These are phyloP conservation scores for Micrasema minimum DNA, from an alignment of 1,140 invertebrate species.

Conservation along the genomic window DNA sequence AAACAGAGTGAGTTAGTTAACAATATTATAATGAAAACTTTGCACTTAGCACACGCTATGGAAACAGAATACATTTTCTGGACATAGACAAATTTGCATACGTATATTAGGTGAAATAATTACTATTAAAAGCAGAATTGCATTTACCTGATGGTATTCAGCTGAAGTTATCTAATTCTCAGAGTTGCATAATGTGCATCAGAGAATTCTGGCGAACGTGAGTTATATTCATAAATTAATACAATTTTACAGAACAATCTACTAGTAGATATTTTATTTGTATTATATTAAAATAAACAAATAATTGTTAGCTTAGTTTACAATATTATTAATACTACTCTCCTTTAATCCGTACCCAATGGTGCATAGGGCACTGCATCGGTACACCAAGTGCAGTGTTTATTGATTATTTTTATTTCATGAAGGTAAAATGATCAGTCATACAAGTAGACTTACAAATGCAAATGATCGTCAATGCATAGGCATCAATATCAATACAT, in stretches of 20 bases:
- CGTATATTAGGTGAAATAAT: not conserved
- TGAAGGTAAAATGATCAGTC: no score
- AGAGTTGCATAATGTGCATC: not conserved
- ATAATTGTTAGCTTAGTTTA: no score
- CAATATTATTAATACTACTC: no score
- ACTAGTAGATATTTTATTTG: no score
- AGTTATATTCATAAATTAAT: conserved; percentile 1
- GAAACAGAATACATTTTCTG: not conserved
- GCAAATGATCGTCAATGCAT: no score
- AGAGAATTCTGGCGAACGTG: not conserved
- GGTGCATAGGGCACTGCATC: no score
- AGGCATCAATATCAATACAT: no score
- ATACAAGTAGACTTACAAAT: no score
- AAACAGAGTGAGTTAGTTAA: not conserved
- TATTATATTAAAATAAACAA: no score
- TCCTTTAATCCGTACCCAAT: no score
- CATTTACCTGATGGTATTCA: conserved; percentile 18
- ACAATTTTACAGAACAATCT: not conserved
- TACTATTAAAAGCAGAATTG: not conserved
- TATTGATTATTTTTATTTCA: no score
- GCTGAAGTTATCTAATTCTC: conserved; percentile 26
- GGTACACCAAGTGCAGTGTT: no score
- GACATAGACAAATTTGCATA: not conserved
- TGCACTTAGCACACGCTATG: not conserved
- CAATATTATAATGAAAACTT: not conserved